A percentile compares a stretch with the other conserved stretches of the same genome.
Conservation (phyloP, 2,888 invertebrate genomes). For the Stomorhina lunata region DNA sequence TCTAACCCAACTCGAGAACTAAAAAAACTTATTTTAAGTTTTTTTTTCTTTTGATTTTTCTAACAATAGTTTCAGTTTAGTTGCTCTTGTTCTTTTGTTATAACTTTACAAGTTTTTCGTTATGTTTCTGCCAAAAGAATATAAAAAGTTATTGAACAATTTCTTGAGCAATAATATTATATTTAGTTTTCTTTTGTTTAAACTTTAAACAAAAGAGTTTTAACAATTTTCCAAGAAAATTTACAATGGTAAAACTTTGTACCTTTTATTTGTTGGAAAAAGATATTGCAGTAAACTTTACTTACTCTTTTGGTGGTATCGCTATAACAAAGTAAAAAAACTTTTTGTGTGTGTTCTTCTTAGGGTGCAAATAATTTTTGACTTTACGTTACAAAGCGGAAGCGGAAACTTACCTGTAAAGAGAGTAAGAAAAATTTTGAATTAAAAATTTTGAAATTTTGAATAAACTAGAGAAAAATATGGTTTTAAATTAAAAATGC, state of each 20-base stretch:
- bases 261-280: not conserved
- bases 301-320: not conserved
- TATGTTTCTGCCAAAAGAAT: not conserved
- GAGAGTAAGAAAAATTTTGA: not conserved
- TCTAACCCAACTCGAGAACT: not conserved
- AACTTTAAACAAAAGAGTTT: not conserved
- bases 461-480: not conserved
- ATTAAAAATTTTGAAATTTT: not conserved
- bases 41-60: not conserved
- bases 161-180: not conserved
- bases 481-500: not conserved
- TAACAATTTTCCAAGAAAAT: not conserved
- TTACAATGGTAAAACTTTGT: not conserved
- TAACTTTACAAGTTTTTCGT: not conserved
- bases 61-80: conserved; percentile 21
- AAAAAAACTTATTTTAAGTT: too few species aligned
- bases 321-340: not conserved
- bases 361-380: not conserved
- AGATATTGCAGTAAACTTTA: not conserved
- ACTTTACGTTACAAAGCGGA: not conserved
- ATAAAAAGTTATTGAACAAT: not conserved
- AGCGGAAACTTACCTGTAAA: conserved; percentile 22
- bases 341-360: too few species aligned
- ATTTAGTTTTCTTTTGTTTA: not conserved
- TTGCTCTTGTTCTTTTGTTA: not conserved